A percentile compares a stretch with the other conserved stretches of the same genome.
These are phyloP conservation scores for Lagodon rhomboides DNA, from an alignment of 2,797 vertebrate species.

Conservation along the genomic window DNA sequence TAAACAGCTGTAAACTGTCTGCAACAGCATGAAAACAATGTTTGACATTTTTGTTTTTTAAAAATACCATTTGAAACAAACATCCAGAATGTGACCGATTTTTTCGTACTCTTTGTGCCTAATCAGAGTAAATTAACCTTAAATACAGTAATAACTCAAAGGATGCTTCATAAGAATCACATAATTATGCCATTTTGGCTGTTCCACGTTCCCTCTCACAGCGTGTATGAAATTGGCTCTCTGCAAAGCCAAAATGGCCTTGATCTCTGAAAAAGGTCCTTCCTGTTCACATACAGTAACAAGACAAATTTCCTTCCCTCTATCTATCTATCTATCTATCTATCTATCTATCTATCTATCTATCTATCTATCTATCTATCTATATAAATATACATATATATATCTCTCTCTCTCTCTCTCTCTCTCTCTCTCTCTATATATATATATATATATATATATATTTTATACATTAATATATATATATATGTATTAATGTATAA, in stretches of 20 bases:
- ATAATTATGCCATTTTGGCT: slow-evolving; percentile 37
- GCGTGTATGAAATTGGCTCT: slow-evolving; percentile 46
- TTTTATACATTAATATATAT: too few species aligned
- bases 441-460: too few species aligned
- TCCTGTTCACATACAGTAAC: slow-evolving; percentile 18
- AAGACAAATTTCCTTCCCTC: slow-evolving; percentile 24
- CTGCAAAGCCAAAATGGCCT: slow-evolving; percentile 13
- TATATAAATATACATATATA: too few species aligned
- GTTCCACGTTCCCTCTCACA: slow-evolving; percentile 37
- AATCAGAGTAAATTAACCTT: slow-evolving; percentile 33
- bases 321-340: too few species aligned
- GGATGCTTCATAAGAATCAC: slow-evolving; percentile 28
- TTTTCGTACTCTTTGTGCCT: slow-evolving; percentile 4
- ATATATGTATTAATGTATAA: too few species aligned
- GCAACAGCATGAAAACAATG: slow-evolving; percentile 6
- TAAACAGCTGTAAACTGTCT: not conserved
- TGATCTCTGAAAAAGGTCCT: slow-evolving; percentile 12
- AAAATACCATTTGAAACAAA: slow-evolving; percentile 5
- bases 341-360: too few species aligned
- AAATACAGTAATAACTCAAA: slow-evolving; percentile 33
- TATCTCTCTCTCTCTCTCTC: too few species aligned
- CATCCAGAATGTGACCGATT: not conserved
- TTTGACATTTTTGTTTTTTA: slow-evolving; percentile 9
- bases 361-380: too few species aligned
- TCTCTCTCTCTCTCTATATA: too few species aligned